phyloP scores from a whole-genome alignment of 2,113 vertebrate species.

The Poicephalus gulielmi region DNA sequence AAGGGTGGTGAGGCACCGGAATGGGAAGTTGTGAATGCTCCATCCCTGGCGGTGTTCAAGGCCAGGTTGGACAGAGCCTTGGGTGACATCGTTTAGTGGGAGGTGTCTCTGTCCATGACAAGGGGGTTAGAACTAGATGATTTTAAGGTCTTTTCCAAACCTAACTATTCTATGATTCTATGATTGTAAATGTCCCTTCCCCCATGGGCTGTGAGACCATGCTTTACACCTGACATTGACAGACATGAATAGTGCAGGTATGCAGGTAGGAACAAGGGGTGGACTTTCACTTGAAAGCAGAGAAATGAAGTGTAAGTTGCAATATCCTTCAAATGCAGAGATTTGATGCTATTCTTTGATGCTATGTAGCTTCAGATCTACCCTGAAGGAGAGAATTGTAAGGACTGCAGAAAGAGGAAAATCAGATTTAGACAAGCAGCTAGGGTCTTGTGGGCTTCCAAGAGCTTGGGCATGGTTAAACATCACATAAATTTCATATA shows the following conservation, averaged over 20 bases:
- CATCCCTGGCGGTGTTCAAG: too few relatives aligned
- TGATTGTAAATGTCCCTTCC: neutral
- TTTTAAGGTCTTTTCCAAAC: too few relatives aligned
- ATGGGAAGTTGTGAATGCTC: too few relatives aligned
- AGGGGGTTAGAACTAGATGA: too few relatives aligned
- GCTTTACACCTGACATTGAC: neutral
- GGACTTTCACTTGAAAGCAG: neutral
- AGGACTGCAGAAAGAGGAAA: neutral
- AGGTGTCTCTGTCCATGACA: too few relatives aligned
- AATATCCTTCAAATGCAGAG: neutral
- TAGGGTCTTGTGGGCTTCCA: neutral
- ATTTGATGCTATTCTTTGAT: neutral
- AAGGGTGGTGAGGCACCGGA: too few relatives aligned
- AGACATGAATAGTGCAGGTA: neutral
- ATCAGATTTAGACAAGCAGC: neutral
- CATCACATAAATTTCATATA: neutral
- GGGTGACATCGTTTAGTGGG: too few relatives aligned
- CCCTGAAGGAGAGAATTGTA: neutral
- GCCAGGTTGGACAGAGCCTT: too few relatives aligned
- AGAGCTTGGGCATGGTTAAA: neutral
- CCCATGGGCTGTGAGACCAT: accelerated
- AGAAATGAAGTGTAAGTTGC: neutral
- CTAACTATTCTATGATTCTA: too few relatives aligned
- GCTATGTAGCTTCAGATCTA: neutral
- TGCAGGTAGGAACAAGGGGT: neutral